Base-by-base conservation (phyloP, 2,888 invertebrate species). In the Caenorhabditis sulstoni region DNA sequence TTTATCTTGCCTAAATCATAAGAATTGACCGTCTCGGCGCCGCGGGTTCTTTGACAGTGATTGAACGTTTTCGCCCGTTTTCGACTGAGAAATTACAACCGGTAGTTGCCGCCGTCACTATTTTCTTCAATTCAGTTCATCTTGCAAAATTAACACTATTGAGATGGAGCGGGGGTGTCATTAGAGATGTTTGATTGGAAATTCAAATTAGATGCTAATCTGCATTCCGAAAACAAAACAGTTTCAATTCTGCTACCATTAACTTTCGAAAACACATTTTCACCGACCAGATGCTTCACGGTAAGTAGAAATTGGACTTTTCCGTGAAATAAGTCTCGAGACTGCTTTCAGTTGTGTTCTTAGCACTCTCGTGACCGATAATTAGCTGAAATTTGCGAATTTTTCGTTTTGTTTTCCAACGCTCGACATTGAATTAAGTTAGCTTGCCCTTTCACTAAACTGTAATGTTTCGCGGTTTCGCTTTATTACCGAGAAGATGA, bases 21-120 rank as follows among this genome's bases (percentile, higher is more conserved):
- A 55, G 67, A 75, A 68, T 50, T 76, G 68, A 68, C 62, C 62
- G 76, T 62, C 75, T 67, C 76, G 59, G 52, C 59, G 61, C 29
- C 61, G 61, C 66, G 59, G 57, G 78, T 65, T 78, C 55, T 66
- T 62, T 66, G 78, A 78, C 78, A 78, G 65, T 78, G 78, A 78
- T 78, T 78, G 78, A 78, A 78, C 78, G 78, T 78, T 78, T 71
- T 59, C 41, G 8, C 3, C 20, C 44, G 23, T 52, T 59, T 37
- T 58, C 64, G 58, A 57, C 58, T 64, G 52, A 73, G 64, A 73
- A 73, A 58, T 73, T 64, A 64, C 49, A 58, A 64, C 55, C 67
- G 50, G 50, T 41, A 64, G 49, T 49, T 71, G 49, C 41, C 58
- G 20, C 35, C 61, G 70, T 47, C 68, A 47, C 39, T 62, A 22